Conservation (phyloP, 1,140 invertebrate genomes). For the Coenobita brevimanus region DNA sequence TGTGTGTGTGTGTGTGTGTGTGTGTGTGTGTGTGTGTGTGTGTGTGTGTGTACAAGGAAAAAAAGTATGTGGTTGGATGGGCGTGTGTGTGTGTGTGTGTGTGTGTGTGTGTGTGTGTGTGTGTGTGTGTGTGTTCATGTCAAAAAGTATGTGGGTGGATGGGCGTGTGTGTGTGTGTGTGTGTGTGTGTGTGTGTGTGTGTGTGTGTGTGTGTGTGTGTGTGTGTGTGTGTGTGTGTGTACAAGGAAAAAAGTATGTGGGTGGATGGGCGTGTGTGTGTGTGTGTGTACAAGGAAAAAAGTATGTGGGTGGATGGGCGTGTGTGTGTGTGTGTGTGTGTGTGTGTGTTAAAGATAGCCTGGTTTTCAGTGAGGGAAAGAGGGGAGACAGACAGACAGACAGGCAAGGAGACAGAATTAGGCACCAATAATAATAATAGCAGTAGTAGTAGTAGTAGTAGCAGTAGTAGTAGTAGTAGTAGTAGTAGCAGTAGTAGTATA, state of each 20-base stretch:
- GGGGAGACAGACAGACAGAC: no score
- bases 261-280: no score
- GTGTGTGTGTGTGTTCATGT: constrained; percentile 4
- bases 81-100: constrained; percentile 5
- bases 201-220: constrained; percentile 18
- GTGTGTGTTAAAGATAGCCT: no score
- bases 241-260: constrained; percentile 16
- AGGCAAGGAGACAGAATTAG: no score
- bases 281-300: not conserved
- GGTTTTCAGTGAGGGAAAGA: no score
- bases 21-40: constrained; percentile 6
- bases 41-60: not conserved
- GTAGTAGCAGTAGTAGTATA: no score
- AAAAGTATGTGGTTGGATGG: not conserved
- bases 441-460: no score
- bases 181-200: constrained; percentile 18
- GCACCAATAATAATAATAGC: no score
- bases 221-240: constrained; percentile 11
- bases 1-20: constrained; percentile 16
- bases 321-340: no score
- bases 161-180: constrained; percentile 1
- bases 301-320: no score
- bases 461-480: no score
- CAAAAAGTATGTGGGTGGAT: constrained; percentile 1
- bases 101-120: constrained; percentile 7